A percentile compares a stretch with the other conserved stretches of the same genome.
phyloP scores from a whole-genome alignment of 2,888 invertebrate species.

The Agonopterix heracliana region DNA sequence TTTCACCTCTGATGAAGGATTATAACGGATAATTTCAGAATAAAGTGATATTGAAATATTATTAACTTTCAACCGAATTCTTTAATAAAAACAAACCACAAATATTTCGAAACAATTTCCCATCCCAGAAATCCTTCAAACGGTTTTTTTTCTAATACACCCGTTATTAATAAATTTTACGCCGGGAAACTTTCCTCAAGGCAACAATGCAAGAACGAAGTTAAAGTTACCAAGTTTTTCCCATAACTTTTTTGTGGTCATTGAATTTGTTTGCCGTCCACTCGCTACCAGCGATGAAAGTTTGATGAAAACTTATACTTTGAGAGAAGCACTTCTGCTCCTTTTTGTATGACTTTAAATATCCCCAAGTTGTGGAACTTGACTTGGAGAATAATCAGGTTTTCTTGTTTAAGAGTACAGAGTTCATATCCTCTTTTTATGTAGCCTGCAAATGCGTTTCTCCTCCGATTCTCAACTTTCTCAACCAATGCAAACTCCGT shows the following conservation, averaged over 20 bases:
- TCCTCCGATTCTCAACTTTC: too few relatives aligned
- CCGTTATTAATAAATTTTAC: too few relatives aligned
- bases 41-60: too few relatives aligned
- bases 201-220: constrained; percentile 20
- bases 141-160: not conserved
- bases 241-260: constrained; percentile 56
- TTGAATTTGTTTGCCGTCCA: constrained; percentile 63
- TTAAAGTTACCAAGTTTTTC: constrained; percentile 39
- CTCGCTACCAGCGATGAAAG: constrained; percentile 43
- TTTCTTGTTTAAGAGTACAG: not conserved
- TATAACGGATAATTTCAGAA: too few relatives aligned
- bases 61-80: too few relatives aligned
- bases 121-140: not conserved
- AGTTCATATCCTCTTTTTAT: too few relatives aligned
- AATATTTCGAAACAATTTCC: too few relatives aligned
- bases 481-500: too few relatives aligned
- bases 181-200: constrained; percentile 22
- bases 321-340: constrained; percentile 26
- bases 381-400: not conserved
- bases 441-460: too few relatives aligned
- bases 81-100: too few relatives aligned
- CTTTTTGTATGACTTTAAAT: constrained; percentile 42
- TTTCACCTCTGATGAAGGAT: too few relatives aligned
- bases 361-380: constrained; percentile 22
- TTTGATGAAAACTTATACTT: constrained; percentile 56